Percentiles rank a stretch among this genome's conserved stretches.
These are phyloP conservation scores for Parnassius glacialis DNA, from an alignment of 2,888 invertebrate species.

Conservation along the genomic window DNA sequence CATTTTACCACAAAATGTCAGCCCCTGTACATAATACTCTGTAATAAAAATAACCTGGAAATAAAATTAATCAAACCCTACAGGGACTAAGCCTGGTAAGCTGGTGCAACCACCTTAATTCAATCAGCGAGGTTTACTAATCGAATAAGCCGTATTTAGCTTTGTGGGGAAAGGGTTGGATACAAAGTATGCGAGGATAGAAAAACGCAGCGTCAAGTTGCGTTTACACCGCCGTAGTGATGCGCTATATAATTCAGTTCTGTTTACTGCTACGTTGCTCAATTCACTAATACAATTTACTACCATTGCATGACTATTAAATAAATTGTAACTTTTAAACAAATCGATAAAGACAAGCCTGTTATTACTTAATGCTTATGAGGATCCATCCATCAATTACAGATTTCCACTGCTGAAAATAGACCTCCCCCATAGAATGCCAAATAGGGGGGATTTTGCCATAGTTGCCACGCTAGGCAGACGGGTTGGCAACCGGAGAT, in stretches of 20 bases:
- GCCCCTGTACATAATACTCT: not conserved
- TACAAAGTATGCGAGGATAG: constrained; percentile 39
- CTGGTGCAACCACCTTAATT: constrained; percentile 70
- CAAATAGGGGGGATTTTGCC: too few species aligned
- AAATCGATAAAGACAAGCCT: too few species aligned
- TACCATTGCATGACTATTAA: too few species aligned
- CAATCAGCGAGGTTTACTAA: constrained; percentile 72
- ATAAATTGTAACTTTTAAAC: too few species aligned
- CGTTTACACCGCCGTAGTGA: not conserved
- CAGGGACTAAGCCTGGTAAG: constrained; percentile 47
- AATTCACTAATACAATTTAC: too few species aligned
- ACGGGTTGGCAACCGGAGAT: too few species aligned
- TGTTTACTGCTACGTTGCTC: too few species aligned
- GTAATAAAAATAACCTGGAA: constrained; percentile 26
- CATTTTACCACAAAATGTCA: not conserved
- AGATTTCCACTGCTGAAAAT: too few species aligned
- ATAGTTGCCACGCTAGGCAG: too few species aligned
- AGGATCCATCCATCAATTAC: too few species aligned
- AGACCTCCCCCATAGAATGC: too few species aligned
- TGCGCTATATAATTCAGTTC: not conserved
- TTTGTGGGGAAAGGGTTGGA: constrained; percentile 57
- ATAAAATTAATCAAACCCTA: constrained; percentile 42
- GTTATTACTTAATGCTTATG: too few species aligned
- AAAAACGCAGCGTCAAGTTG: constrained; percentile 40
- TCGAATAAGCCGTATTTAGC: constrained; percentile 75